Percentiles rank a stretch among this genome's conserved stretches.
These are phyloP conservation scores for Pseudoips prasinana DNA, from an alignment of 2,888 invertebrate genomes.

Conservation along the genomic window DNA sequence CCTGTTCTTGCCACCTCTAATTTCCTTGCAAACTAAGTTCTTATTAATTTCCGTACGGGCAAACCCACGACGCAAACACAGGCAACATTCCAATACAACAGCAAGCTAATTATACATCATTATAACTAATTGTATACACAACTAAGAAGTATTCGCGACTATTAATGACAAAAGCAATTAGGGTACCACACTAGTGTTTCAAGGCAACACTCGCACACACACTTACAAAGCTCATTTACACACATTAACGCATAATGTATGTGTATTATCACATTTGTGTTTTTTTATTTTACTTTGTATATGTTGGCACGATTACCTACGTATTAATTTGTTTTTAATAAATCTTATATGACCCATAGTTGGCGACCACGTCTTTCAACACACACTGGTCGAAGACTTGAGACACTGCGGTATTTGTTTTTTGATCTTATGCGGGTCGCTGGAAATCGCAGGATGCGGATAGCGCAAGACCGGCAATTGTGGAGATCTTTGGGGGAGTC, in stretches of 20 bases:
- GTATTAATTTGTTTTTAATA: constrained; percentile 25
- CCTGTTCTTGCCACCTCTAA: too few species aligned
- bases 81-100: constrained; percentile 33
- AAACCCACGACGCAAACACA: constrained; percentile 14
- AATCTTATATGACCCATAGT: too few species aligned
- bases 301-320: constrained; percentile 11
- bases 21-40: neutral
- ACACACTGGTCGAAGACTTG: too few species aligned
- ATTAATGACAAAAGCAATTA: constrained; percentile 82
- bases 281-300: constrained; percentile 16
- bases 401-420: too few species aligned
- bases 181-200: constrained; percentile 59
- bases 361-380: too few species aligned
- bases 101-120: constrained; percentile 75
- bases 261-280: constrained; percentile 19
- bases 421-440: too few species aligned
- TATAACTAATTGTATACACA: constrained; percentile 77
- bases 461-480: too few species aligned
- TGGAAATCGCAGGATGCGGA: too few species aligned
- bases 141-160: constrained; percentile 80
- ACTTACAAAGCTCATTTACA: neutral
- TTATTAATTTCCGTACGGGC: constrained; percentile 13
- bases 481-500: too few species aligned
- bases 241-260: constrained; percentile 1
- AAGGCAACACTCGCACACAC: constrained; percentile 16